Base-by-base conservation (phyloP, 1,140 invertebrate genomes). In the Drosophila teissieri region DNA sequence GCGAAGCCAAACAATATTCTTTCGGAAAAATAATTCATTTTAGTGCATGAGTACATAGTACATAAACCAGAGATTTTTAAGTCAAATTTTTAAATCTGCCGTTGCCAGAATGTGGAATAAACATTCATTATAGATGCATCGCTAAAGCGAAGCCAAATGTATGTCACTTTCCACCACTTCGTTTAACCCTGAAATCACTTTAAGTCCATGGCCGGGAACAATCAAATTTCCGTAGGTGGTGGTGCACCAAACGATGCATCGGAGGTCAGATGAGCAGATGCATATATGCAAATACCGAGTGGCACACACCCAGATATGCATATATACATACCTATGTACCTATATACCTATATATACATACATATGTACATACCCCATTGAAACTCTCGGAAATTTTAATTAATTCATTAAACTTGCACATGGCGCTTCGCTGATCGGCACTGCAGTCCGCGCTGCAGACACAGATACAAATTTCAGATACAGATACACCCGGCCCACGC, bases 331-430 rank as follows among this genome's bases (percentile, higher is more conserved):
- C n/a, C n/a, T n/a, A n/a, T n/a, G n/a, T n/a, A n/a, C n/a, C n/a
- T n/a, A n/a, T n/a, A n/a, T n/a, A n/a, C n/a, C n/a, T n/a, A n/a
- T n/a, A n/a, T n/a, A n/a, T n/a, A 27, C 36, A 17, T 40, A 19
- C 8, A 8, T 31, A 27, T 36, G 15, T 40, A 19, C 8, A 44
- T 24, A 31, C 6, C 34, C 64, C 64, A 46, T 51, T 46, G 24
- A 45, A 45, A 17, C 17, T 19, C 42, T 45, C 42, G 19, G 10
- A 45, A 80, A 63, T 70, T 85, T 81, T 85, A 85, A 85, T 85
- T 85, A 85, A 86, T 85, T 85, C 82, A 85, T 85, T 86, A 86
- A 85, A 78, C 63, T 74, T 58, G 78, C 81, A 85, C 65, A 85
- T 85, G 81, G 72, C 81, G 77, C 67, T 73, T 73, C 12, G 53